phyloP scores from a whole-genome alignment of 2,113 vertebrate species.

The Cyprinus carpio region DNA sequence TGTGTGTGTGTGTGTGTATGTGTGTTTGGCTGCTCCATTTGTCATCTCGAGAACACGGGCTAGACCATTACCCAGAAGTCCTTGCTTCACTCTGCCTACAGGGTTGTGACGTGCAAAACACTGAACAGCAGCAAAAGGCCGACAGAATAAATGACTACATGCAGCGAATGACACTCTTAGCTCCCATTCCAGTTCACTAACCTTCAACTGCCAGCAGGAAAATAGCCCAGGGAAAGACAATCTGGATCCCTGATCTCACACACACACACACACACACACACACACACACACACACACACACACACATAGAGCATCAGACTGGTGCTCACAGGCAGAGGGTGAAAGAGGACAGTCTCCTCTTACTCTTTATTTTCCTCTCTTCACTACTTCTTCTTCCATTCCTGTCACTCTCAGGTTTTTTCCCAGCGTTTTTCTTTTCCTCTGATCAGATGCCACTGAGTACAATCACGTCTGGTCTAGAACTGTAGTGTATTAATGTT shows the following conservation, averaged over 20 bases:
- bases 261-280: too few relatives aligned
- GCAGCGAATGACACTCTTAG: slow-evolving; percentile 16
- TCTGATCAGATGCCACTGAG: not conserved
- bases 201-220: slow-evolving; percentile 49
- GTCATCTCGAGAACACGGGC: slow-evolving; percentile 24
- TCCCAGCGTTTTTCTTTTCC: not conserved
- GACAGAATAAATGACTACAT: not conserved
- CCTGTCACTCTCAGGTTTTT: not conserved
- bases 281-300: slow-evolving; percentile 25
- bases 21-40: slow-evolving; percentile 28
- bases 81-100: not conserved
- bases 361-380: slow-evolving; percentile 29
- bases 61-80: slow-evolving; percentile 33
- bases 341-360: slow-evolving; percentile 43
- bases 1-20: slow-evolving; percentile 6
- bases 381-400: slow-evolving; percentile 20
- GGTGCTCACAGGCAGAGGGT: slow-evolving; percentile 10
- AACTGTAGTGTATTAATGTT: slow-evolving; percentile 1
- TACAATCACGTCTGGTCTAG: not conserved
- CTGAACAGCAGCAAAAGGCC: slow-evolving; percentile 28
- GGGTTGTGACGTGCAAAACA: slow-evolving; percentile 24
- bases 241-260: slow-evolving; percentile 38
- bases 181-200: slow-evolving; percentile 42
- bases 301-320: slow-evolving; percentile 23
- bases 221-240: slow-evolving; percentile 43